phyloP scores from a whole-genome alignment of 2,113 vertebrate species.

The Gymnobelideus leadbeateri region DNA sequence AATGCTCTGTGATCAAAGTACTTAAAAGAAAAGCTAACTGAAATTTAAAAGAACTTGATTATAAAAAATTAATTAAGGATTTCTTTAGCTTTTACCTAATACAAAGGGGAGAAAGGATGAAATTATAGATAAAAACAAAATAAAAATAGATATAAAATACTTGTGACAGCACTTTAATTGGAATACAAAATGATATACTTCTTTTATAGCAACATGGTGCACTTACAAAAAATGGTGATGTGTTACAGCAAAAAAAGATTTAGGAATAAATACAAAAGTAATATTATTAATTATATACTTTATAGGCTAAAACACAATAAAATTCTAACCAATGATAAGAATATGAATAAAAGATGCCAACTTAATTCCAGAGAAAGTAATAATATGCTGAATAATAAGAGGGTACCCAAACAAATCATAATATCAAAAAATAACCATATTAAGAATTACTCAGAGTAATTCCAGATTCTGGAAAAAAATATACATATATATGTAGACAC shows the following conservation, averaged over 20 bases:
- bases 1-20: not conserved
- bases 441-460: not conserved
- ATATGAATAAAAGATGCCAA: not conserved
- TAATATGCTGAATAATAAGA: not conserved
- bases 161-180: not conserved
- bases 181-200: not conserved
- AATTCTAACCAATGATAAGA: not conserved
- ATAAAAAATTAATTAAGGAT: not conserved
- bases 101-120: not conserved
- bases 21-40: not conserved
- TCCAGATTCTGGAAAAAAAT: not conserved
- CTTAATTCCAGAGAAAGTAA: not conserved
- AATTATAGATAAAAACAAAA: not conserved
- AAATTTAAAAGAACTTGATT: not conserved
- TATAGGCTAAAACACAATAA: not conserved
- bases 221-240: not conserved
- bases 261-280: not conserved
- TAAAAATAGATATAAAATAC: not conserved
- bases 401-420: not conserved
- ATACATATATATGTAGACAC: not conserved
- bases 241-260: not conserved
- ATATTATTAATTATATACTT: no score
- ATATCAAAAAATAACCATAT: not conserved
- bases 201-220: not conserved
- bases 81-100: not conserved